phyloP scores from a whole-genome alignment of 2,888 invertebrate genomes.

The Congeria kusceri region DNA sequence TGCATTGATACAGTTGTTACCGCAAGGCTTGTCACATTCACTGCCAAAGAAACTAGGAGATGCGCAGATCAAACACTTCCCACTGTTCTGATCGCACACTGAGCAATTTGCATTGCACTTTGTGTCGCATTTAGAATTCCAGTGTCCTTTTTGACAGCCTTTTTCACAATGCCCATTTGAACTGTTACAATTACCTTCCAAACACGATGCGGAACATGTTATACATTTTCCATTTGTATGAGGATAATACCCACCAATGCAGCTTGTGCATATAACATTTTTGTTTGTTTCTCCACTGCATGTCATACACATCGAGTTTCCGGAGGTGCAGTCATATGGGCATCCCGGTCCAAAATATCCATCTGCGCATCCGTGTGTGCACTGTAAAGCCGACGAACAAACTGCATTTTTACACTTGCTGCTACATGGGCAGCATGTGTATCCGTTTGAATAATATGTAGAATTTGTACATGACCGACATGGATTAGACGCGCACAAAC shows the following conservation, averaged over 20 bases:
- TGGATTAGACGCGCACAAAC: not conserved
- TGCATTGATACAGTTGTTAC: too few species aligned
- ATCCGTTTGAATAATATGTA: not conserved
- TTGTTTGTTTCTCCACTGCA: not conserved
- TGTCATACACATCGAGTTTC: not conserved
- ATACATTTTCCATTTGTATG: not conserved
- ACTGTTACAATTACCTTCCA: too few species aligned
- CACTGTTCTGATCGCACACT: too few species aligned
- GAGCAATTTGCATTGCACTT: too few species aligned
- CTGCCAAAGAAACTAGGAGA: too few species aligned
- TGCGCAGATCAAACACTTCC: too few species aligned
- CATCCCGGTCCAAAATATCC: constrained; percentile 3
- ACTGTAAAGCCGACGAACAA: not conserved
- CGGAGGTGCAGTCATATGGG: not conserved
- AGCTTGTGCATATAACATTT: not conserved
- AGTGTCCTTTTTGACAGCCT: too few species aligned
- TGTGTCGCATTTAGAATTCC: too few species aligned
- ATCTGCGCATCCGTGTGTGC: constrained; percentile 7
- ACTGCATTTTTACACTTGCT: not conserved
- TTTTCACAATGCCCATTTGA: too few species aligned
- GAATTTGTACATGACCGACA: not conserved
- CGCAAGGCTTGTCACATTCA: too few species aligned
- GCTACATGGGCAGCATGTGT: constrained; percentile 2
- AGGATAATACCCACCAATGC: constrained; percentile 4
- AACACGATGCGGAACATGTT: too few species aligned